These are phyloP conservation scores for Semibalanus balanoides DNA, from an alignment of 1,140 invertebrate genomes.

Conservation along the genomic window DNA sequence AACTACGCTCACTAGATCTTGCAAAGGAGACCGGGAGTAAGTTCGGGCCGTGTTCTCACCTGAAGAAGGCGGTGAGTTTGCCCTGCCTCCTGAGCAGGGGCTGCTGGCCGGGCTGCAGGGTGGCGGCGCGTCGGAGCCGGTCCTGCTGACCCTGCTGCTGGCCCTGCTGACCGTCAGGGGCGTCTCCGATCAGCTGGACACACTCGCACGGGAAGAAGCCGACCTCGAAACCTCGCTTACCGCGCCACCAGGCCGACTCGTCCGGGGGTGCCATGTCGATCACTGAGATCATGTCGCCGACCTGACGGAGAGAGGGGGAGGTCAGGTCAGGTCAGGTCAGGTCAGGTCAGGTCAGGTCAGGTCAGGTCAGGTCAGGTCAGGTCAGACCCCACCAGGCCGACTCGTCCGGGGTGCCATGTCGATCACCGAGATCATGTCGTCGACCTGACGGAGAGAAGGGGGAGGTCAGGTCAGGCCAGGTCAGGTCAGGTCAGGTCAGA, in stretches of 20 bases:
- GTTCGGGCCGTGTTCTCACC: slow-evolving; percentile 19
- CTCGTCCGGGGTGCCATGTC: slow-evolving; percentile 90
- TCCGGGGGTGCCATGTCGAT: slow-evolving; percentile 91
- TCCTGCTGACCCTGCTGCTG: not conserved
- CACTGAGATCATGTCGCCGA: slow-evolving; percentile 94
- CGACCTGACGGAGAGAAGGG: slow-evolving; percentile 48
- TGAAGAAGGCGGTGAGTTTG: slow-evolving; percentile 85
- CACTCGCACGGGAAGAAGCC: slow-evolving; percentile 95
- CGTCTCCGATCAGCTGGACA: slow-evolving; percentile 80
- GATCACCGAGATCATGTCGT: slow-evolving; percentile 95
- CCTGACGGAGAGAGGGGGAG: slow-evolving; percentile 39
- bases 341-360: not conserved
- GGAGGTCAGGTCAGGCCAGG: slow-evolving; percentile 14
- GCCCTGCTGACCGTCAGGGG: not conserved
- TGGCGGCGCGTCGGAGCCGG: slow-evolving; percentile 53
- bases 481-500: not conserved
- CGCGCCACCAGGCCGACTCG: slow-evolving; percentile 92
- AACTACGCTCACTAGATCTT: too few relatives aligned
- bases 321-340: not conserved
- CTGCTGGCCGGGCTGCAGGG: not conserved
- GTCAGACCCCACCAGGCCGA: slow-evolving; percentile 81
- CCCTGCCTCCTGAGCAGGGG: slow-evolving; percentile 74
- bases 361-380: too few relatives aligned
- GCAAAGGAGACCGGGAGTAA: not conserved
- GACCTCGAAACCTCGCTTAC: slow-evolving; percentile 87